Conservation (phyloP, 2,113 vertebrate genomes). For the Phaetusa simplex region DNA sequence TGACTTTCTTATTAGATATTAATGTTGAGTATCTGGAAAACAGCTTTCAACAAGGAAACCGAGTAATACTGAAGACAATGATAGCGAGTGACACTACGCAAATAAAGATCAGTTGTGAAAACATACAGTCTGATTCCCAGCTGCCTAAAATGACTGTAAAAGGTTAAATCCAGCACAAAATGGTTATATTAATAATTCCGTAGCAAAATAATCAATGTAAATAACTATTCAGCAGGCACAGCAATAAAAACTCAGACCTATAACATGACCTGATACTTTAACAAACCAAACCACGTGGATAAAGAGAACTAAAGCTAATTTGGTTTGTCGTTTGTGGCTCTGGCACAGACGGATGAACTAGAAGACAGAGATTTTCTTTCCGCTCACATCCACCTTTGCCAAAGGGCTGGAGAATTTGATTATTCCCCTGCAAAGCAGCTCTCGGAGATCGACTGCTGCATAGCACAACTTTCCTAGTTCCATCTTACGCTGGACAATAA, state of each 20-base stretch:
- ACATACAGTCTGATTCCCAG: background rate
- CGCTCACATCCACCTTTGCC: background rate
- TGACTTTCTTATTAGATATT: background rate
- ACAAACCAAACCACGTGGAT: background rate
- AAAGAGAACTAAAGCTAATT: background rate
- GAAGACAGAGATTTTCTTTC: background rate
- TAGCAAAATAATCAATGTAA: background rate
- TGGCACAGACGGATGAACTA: background rate
- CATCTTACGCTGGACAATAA: background rate
- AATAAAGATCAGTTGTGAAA: background rate
- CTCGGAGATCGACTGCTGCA: fast-evolving
- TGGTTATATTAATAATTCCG: background rate
- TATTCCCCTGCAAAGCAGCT: background rate
- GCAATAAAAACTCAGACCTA: background rate
- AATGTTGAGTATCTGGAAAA: background rate
- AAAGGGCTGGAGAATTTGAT: background rate
- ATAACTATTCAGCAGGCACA: background rate
- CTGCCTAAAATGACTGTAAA: background rate
- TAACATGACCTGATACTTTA: background rate
- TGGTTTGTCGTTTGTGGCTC: background rate
- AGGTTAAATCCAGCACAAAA: background rate
- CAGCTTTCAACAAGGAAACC: background rate
- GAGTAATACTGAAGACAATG: background rate
- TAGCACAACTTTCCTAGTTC: background rate
- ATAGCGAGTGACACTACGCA: background rate